These are phyloP conservation scores for Parochlus steinenii DNA, from an alignment of 2,888 invertebrate species.

Conservation along the genomic window DNA sequence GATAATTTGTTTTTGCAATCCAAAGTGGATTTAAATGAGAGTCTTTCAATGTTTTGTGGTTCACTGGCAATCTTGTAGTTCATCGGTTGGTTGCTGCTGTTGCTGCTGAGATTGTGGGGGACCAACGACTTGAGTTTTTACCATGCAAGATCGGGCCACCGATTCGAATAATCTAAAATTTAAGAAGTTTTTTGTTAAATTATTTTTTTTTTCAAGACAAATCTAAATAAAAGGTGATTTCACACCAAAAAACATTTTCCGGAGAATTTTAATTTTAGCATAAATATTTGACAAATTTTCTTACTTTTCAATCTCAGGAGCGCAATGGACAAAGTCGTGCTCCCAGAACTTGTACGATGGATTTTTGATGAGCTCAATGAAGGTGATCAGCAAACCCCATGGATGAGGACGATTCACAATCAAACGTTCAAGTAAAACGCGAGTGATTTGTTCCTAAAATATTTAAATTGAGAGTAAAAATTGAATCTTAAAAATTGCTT, in stretches of 20 bases:
- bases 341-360: slow-evolving; percentile 97
- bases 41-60: background rate
- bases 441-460: slow-evolving; percentile 72
- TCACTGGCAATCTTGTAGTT: slow-evolving; percentile 27
- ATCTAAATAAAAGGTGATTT: slow-evolving; percentile 13
- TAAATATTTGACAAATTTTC: too few relatives aligned
- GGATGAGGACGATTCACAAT: slow-evolving; percentile 98
- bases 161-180: slow-evolving; percentile 76
- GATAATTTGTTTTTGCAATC: too few relatives aligned
- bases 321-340: slow-evolving; percentile 98
- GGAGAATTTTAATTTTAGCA: slow-evolving; percentile 6
- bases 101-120: slow-evolving; percentile 23
- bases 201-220: slow-evolving; percentile 1
- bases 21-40: background rate
- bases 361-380: slow-evolving; percentile 98
- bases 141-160: slow-evolving; percentile 90
- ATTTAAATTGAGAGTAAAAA: slow-evolving; percentile 2
- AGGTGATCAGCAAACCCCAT: slow-evolving; percentile 97
- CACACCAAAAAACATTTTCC: slow-evolving; percentile 12
- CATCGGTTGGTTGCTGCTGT: slow-evolving; percentile 25
- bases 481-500: slow-evolving; percentile 1
- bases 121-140: slow-evolving; percentile 23
- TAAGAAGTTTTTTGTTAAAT: slow-evolving; percentile 15
- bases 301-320: slow-evolving; percentile 98
- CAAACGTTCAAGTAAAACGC: slow-evolving; percentile 87